Percentiles rank a stretch among this genome's conserved stretches.
phyloP scores from a whole-genome alignment of 1,140 invertebrate species.

The Drosophila navojoa region DNA sequence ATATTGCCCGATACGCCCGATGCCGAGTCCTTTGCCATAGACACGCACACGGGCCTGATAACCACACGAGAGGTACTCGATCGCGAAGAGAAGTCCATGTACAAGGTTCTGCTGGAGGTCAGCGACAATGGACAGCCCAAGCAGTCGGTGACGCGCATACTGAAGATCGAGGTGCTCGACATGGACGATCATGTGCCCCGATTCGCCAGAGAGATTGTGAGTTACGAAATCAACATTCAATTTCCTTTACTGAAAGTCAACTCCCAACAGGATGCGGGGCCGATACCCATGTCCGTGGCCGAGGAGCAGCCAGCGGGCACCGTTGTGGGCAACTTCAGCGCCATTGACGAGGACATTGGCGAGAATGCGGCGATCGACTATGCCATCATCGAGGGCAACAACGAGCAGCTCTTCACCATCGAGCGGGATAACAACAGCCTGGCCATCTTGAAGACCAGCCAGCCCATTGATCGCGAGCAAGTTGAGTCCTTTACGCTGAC shows the following conservation, averaged over 20 bases:
- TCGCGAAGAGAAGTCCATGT: slow-evolving; percentile 88
- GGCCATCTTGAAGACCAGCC: slow-evolving; percentile 86
- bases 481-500: slow-evolving; percentile 87
- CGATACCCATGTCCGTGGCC: slow-evolving; percentile 86
- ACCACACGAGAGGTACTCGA: slow-evolving; percentile 88
- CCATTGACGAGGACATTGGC: slow-evolving; percentile 89
- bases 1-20: slow-evolving; percentile 89
- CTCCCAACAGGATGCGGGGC: slow-evolving; percentile 86
- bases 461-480: slow-evolving; percentile 88
- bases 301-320: slow-evolving; percentile 88
- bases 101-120: slow-evolving; percentile 90
- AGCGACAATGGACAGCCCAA: slow-evolving; percentile 90
- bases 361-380: slow-evolving; percentile 92
- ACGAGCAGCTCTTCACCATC: slow-evolving; percentile 87
- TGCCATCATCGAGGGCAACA: slow-evolving; percentile 89
- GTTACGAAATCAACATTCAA: slow-evolving; percentile 24
- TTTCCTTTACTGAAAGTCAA: neutral
- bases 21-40: slow-evolving; percentile 87
- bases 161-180: slow-evolving; percentile 89
- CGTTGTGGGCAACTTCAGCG: slow-evolving; percentile 88
- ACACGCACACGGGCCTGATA: slow-evolving; percentile 89
- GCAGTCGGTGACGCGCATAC: slow-evolving; percentile 89
- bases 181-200: slow-evolving; percentile 92
- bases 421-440: slow-evolving; percentile 87
- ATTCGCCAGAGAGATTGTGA: slow-evolving; percentile 89